Conservation (phyloP, 2,888 invertebrate genomes). For the Drosophila testacea region DNA sequence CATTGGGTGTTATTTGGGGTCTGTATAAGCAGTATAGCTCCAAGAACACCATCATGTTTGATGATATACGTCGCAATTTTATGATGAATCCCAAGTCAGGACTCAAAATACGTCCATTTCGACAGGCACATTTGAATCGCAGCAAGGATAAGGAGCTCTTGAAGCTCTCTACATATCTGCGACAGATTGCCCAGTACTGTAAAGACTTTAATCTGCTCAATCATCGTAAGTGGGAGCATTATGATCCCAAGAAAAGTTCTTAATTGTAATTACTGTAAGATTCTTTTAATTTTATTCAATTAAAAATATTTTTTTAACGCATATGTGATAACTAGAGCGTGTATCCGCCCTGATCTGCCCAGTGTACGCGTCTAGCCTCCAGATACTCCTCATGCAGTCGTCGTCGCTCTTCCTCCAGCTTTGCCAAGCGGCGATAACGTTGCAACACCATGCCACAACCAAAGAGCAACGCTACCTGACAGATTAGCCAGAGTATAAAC, state of each 20-base stretch:
- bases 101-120: slow-evolving; percentile 94
- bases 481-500: slow-evolving; percentile 87
- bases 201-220: slow-evolving; percentile 94
- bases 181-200: slow-evolving; percentile 91
- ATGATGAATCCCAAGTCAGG: slow-evolving; percentile 99
- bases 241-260: slow-evolving; percentile 84
- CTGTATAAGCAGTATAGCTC: slow-evolving; percentile 94
- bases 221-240: slow-evolving; percentile 96
- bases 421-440: slow-evolving; percentile 86
- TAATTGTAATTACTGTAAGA: slow-evolving; percentile 53
- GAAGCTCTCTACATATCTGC: slow-evolving; percentile 92
- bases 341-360: slow-evolving; percentile 87
- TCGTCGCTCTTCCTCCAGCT: slow-evolving; percentile 85
- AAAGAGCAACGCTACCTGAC: slow-evolving; percentile 87
- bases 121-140: slow-evolving; percentile 95
- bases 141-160: slow-evolving; percentile 93
- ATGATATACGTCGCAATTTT: slow-evolving; percentile 97
- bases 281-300: slow-evolving; percentile 69
- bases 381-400: slow-evolving; percentile 88
- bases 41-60: slow-evolving; percentile 99
- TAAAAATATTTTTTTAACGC: slow-evolving; percentile 63
- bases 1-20: slow-evolving; percentile 98
- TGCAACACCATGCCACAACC: slow-evolving; percentile 86
- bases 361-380: slow-evolving; percentile 89
- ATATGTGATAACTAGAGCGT: slow-evolving; percentile 68